Evolutionary conservation across 92 coral and sea anemone genomes (phyloP).

Genomic region (Phenganax stokvisi): DNA sequence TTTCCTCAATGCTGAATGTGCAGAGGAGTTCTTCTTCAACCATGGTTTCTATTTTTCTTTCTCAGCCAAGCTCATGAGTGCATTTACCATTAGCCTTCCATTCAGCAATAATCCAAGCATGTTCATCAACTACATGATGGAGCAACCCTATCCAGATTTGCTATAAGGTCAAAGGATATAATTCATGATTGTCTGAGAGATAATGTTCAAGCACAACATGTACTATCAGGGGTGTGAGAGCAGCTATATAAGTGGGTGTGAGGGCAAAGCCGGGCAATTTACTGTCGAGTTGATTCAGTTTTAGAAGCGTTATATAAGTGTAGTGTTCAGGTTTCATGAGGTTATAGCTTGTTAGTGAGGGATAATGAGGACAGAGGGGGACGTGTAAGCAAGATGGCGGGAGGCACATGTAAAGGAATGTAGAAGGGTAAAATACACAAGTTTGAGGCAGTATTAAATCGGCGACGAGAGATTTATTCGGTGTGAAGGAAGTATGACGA

Average conservation of each 20-base stretch:
- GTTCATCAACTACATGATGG: constrained; percentile 31
- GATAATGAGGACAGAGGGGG: too few relatives aligned
- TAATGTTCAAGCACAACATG: too few relatives aligned
- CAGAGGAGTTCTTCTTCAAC: constrained; percentile 4
- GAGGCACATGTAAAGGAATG: too few relatives aligned
- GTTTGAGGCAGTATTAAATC: too few relatives aligned
- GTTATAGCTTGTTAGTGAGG: too few relatives aligned
- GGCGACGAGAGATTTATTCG: neutral
- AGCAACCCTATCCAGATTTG: constrained; percentile 27
- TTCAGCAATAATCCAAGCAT: constrained; percentile 30
- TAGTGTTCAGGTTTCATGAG: too few relatives aligned
- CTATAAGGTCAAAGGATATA: neutral
- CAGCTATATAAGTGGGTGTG: neutral
- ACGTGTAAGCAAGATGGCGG: too few relatives aligned
- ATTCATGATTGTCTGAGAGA: neutral
- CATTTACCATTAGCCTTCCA: neutral
- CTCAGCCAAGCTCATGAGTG: constrained; percentile 19
- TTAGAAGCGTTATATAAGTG: too few relatives aligned
- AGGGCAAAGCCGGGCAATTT: neutral
- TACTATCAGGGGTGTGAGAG: too few relatives aligned
- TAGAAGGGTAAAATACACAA: too few relatives aligned
- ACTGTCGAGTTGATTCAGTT: too few relatives aligned
- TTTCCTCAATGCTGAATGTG: constrained; percentile 26
- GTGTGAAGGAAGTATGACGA: neutral
- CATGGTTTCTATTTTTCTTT: constrained; percentile 21